These are phyloP conservation scores for Myotis davidii DNA, from an alignment of 2,113 vertebrate genomes.

Conservation along the genomic window DNA sequence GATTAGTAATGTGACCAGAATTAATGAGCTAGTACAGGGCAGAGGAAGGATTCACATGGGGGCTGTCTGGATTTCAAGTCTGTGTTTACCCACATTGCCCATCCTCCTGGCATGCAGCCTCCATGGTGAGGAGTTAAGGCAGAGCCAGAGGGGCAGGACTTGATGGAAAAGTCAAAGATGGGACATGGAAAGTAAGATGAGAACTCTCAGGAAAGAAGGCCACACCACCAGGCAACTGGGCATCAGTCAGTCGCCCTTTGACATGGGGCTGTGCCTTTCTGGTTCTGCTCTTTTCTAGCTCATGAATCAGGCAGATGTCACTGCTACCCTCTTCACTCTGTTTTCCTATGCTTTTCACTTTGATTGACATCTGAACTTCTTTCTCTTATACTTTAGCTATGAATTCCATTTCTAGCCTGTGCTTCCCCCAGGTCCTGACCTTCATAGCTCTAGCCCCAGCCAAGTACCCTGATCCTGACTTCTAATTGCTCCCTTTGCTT, in stretches of 20 bases:
- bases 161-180: background rate
- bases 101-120: background rate
- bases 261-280: background rate
- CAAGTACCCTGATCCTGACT: constrained; percentile 43
- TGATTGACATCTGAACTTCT: constrained; percentile 65
- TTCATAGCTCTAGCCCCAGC: background rate
- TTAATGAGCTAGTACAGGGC: background rate
- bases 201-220: background rate
- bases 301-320: background rate
- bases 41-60: background rate
- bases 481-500: constrained; percentile 78
- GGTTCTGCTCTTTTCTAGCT: background rate
- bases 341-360: background rate
- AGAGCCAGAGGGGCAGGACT: background rate
- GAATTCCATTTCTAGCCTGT: constrained; percentile 58
- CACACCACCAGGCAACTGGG: too few relatives aligned
- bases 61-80: background rate
- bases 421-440: constrained; percentile 64
- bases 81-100: background rate
- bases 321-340: background rate
- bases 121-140: background rate
- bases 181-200: background rate
- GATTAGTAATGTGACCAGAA: background rate
- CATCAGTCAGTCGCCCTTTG: background rate
- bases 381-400: constrained; percentile 60